These are phyloP conservation scores for Cydia amplana DNA, from an alignment of 1,140 invertebrate species.

Conservation along the genomic window DNA sequence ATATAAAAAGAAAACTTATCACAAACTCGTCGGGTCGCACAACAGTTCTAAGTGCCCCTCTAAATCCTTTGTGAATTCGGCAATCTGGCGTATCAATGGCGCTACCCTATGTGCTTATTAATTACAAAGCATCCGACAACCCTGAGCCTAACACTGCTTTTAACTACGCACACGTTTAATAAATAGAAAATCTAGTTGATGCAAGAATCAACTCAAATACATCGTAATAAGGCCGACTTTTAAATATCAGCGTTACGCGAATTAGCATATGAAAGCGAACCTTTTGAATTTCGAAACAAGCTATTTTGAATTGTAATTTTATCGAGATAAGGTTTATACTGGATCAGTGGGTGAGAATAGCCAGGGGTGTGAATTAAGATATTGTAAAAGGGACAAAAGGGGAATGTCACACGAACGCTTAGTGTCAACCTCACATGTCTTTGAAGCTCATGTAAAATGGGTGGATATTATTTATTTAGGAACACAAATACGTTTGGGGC, in stretches of 20 bases:
- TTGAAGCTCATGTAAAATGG: slow-evolving; percentile 52
- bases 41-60: slow-evolving; percentile 25
- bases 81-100: slow-evolving; percentile 71
- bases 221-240: slow-evolving; percentile 42
- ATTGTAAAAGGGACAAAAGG: slow-evolving; percentile 66
- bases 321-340: slow-evolving; percentile 37
- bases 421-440: slow-evolving; percentile 71
- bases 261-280: slow-evolving; percentile 58
- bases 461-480: slow-evolving; percentile 33
- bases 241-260: slow-evolving; percentile 34
- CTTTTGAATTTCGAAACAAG: slow-evolving; percentile 16
- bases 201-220: slow-evolving; percentile 35
- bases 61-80: slow-evolving; percentile 35
- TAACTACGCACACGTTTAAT: slow-evolving; percentile 61
- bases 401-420: slow-evolving; percentile 68
- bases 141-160: slow-evolving; percentile 58
- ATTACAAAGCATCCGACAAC: slow-evolving; percentile 69
- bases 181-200: slow-evolving; percentile 38
- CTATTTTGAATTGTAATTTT: slow-evolving; percentile 39
- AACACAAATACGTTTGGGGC: slow-evolving; percentile 18
- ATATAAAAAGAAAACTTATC: not conserved
- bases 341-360: slow-evolving; percentile 33
- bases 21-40: slow-evolving; percentile 13
- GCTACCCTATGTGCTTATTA: slow-evolving; percentile 64
- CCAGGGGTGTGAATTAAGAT: slow-evolving; percentile 76